Conservation (phyloP, 2,113 vertebrate species). For the Cyprinodon tularosa region DNA sequence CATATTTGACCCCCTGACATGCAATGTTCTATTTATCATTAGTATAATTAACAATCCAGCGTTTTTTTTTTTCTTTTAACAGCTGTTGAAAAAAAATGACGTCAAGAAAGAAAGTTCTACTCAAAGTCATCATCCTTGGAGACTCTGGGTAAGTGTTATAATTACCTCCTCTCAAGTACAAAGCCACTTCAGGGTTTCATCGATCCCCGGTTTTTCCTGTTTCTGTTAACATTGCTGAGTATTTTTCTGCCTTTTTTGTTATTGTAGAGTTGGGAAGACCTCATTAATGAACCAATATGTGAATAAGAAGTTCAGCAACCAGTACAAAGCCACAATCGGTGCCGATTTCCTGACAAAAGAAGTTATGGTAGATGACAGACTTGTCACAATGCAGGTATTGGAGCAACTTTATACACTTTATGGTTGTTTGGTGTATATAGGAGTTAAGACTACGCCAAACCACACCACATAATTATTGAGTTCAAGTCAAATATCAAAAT, state of each 20-base stretch:
- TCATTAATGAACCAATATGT: constrained; percentile 98
- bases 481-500: not conserved
- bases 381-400: constrained; percentile 96
- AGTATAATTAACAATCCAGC: not conserved
- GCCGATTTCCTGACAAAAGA: constrained; percentile 97
- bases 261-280: constrained; percentile 91
- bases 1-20: not conserved
- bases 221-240: constrained; percentile 1
- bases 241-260: constrained; percentile 11
- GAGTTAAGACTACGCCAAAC: not conserved
- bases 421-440: not conserved
- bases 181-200: not conserved
- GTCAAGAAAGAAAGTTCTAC: constrained; percentile 81
- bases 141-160: constrained; percentile 75
- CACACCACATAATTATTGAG: not conserved
- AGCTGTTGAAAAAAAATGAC: constrained; percentile 73
- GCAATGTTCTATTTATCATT: not conserved
- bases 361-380: constrained; percentile 97
- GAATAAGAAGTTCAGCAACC: constrained; percentile 99
- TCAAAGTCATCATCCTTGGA: constrained; percentile 81
- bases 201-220: no score
- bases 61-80: constrained; percentile 12
- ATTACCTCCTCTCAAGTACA: not conserved
- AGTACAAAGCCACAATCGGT: constrained; percentile 98
- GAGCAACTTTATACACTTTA: not conserved